Conservation (phyloP, 1,140 invertebrate species). For the Helicorthomorpha holstii region DNA sequence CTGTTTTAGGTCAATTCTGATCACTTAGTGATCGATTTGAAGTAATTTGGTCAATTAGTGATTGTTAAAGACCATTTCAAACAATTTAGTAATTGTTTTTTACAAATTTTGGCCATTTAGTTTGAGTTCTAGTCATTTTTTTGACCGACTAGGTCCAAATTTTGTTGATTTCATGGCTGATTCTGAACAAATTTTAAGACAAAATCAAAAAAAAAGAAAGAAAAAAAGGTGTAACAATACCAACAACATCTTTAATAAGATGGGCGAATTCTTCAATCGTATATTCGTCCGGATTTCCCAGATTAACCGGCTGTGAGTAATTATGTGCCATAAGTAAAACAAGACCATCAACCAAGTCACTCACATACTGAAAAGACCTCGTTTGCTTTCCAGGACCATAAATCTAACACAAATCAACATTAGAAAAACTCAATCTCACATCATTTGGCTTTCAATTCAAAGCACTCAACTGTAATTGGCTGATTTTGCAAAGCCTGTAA, state of each 20-base stretch:
- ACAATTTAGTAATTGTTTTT: too few species aligned
- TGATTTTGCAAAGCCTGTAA: constrained; percentile 88
- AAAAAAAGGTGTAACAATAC: constrained; percentile 17
- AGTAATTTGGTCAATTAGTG: too few species aligned
- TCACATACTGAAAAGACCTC: constrained; percentile 94
- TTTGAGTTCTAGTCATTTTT: too few species aligned
- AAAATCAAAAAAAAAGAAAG: too few species aligned
- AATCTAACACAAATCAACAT: constrained; percentile 33
- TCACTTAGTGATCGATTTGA: too few species aligned
- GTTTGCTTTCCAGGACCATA: constrained; percentile 95
- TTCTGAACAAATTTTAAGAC: too few species aligned
- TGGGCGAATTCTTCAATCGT: constrained; percentile 89
- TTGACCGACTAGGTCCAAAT: too few species aligned
- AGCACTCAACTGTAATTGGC: constrained; percentile 64
- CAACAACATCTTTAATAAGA: constrained; percentile 60
- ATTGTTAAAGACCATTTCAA: too few species aligned
- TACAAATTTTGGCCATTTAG: too few species aligned
- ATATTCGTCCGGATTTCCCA: constrained; percentile 97
- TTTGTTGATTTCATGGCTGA: too few species aligned
- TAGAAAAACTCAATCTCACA: background rate
- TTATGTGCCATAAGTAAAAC: constrained; percentile 86
- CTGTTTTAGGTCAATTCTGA: too few species aligned
- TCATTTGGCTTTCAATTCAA: background rate
- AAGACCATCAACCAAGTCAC: constrained; percentile 89
- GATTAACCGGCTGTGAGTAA: constrained; percentile 81